These are phyloP conservation scores for Eulemur rufifrons DNA, from an alignment of 2,113 vertebrate genomes.

Conservation along the genomic window DNA sequence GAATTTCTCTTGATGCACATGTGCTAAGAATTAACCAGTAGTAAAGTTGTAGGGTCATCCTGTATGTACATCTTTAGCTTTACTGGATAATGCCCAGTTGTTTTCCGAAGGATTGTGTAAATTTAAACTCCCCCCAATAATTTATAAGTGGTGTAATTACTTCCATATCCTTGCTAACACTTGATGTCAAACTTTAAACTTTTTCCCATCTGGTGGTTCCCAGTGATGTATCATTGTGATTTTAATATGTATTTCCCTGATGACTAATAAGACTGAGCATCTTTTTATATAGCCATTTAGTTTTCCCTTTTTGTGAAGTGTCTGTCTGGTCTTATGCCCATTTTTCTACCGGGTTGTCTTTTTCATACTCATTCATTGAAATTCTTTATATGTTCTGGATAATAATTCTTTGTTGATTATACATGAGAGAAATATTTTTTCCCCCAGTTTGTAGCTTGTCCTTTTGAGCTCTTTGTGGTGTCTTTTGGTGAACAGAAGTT, in stretches of 20 bases:
- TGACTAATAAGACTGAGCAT: not conserved
- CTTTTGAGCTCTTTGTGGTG: not conserved
- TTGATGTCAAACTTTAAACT: not conserved
- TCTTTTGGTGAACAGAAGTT: slow-evolving; percentile 19
- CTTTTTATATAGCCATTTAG: not conserved
- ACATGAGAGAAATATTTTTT: not conserved
- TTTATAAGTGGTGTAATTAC: not conserved
- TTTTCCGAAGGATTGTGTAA: not conserved
- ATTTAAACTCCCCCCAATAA: not conserved
- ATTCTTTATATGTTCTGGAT: not conserved
- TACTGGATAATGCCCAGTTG: not conserved
- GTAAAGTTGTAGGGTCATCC: not conserved
- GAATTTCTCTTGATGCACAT: not conserved
- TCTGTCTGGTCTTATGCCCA: not conserved
- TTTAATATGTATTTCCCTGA: slow-evolving; percentile 8
- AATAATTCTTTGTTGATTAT: not conserved
- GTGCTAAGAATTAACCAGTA: not conserved
- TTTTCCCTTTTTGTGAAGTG: not conserved
- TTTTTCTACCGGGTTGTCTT: not conserved
- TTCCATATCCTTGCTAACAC: not conserved
- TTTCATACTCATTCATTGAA: not conserved
- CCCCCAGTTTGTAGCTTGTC: not conserved
- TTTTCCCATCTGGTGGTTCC: slow-evolving; percentile 12
- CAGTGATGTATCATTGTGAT: not conserved
- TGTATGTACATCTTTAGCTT: not conserved